These are phyloP conservation scores for Camptogramma bilineatum DNA, from an alignment of 2,888 invertebrate genomes.

Conservation along the genomic window DNA sequence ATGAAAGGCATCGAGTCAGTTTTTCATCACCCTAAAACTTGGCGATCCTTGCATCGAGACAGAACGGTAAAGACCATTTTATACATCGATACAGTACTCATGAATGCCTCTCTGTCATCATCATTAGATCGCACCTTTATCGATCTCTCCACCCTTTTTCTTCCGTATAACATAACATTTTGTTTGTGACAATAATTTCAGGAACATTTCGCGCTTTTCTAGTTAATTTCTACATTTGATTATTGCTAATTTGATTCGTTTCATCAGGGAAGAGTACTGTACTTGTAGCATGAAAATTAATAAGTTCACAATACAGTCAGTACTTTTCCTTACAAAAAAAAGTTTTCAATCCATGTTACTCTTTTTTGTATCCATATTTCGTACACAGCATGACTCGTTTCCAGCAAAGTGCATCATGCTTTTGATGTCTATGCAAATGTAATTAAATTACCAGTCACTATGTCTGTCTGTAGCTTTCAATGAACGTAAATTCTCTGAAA, in stretches of 20 bases:
- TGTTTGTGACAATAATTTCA: constrained; percentile 62
- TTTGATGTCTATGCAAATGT: constrained; percentile 80
- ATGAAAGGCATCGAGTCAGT: constrained; percentile 72
- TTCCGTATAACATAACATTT: constrained; percentile 66
- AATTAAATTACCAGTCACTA: constrained; percentile 55
- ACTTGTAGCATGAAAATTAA: constrained; percentile 16
- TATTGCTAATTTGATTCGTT: constrained; percentile 61
- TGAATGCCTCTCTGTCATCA: constrained; percentile 84
- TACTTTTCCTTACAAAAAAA: constrained; percentile 69
- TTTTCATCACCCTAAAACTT: constrained; percentile 72
- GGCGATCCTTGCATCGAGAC: constrained; percentile 81
- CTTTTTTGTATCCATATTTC: constrained; percentile 66
- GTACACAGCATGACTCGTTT: constrained; percentile 80
- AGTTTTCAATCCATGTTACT: constrained; percentile 55
- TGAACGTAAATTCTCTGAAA: constrained; percentile 46
- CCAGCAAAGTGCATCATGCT: constrained; percentile 81
- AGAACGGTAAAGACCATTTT: constrained; percentile 83
- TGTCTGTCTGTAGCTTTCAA: constrained; percentile 59
- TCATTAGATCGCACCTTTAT: constrained; percentile 79
- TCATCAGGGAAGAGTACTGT: constrained; percentile 71
- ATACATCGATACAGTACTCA: constrained; percentile 72
- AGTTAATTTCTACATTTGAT: constrained; percentile 65
- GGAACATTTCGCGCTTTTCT: constrained; percentile 71
- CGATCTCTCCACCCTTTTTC: constrained; percentile 79
- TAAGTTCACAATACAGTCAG: constrained; percentile 47